Evolutionary conservation across 2,888 invertebrate species (phyloP), one percentile per base, ranked within the genome.

Genomic region (Cheiracanthium punctorium): DNA sequence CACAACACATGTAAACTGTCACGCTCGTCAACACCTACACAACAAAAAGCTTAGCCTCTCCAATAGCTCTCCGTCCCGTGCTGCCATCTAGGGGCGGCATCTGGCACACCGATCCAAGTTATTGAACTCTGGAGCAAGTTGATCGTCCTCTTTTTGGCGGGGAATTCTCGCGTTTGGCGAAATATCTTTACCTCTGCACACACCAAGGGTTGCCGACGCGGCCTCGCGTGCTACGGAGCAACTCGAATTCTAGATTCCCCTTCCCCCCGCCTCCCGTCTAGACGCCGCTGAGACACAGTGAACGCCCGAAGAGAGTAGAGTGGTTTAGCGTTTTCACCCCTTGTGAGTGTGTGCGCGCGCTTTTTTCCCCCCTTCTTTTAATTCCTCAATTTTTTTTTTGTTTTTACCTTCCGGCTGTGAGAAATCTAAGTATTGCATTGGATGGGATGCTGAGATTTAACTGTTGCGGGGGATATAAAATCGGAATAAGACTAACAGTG

Each of bases 231-330:
- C 72, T 82, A 64, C 58, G 52, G 65, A 82, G 24, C 58, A 17
- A 82, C 82, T 82, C 64, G 82, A 82, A 82, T 71, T 74, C 58
- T 32, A 69, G 37, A 52, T 65, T 48, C 82, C 52, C 37, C 67
- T 24, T 29, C 24, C n/a, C 30, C 48, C 43, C 65, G 29, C 70
- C 69, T 37, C 73, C 20, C 29, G 82, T 82, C 82, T 82, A 82
- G 82, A 82, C 82, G 71, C 28, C 37, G 82, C 32, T 71, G 82
- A 82, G 82, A 82, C 82, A 76, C 82, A 76, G 76, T 82, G 76
- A 82, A 82, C 82, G 76, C 82, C 82, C 82, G 82, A 30, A 29
- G 43, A 8, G 48, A 48, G 29, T 24, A 29, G 82, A 64, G 71
- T 17, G 52, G 41, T 82, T 76, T 58, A 64, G 64, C 76, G 64